Evolutionary conservation across 2,797 vertebrate genomes (phyloP), one percentile per base, ranked within the genome.

Genomic region (Calcarius lapponicus): DNA sequence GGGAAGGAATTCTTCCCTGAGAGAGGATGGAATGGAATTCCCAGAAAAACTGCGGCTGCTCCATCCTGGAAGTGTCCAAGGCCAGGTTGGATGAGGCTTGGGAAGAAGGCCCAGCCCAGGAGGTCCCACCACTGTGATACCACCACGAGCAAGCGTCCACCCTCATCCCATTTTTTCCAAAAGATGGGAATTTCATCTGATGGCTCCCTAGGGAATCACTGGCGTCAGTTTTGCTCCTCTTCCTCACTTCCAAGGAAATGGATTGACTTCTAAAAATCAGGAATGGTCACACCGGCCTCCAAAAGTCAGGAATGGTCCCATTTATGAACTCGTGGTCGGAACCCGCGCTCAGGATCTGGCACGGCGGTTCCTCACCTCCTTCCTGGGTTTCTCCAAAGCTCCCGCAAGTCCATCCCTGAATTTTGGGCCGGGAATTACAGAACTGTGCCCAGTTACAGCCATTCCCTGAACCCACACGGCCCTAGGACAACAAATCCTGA

Each of bases 271-370:
- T 12, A 22, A 45, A 47, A 20, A 43, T 20, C 43, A 43, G 43
- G 42, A 43, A 43, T 43, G 18, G 43, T 43, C 43, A 43, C 18
- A 43, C 1, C 19, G n/a, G 42, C 31, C 57, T 38, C 47, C 19
- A 21, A 61, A 65, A 34, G 32, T 20, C 48, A 40, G 32, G 48
- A 90, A 71, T 6, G 0, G 31, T 42, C 17, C 7, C n/a, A 4
- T 42, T 65, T 24, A 18, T 42, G 38, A 74, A 60, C 57, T 79
- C 17, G 1, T 0, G 8, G 47, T 18, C 0, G 1, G 56, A 36
- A 11, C 2, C 2, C 0, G 0, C 0, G 0, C 34, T 54, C 31
- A 3, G 19, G 29, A 43, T 57, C 58, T 2, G 2, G 6, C 1
- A 11, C 34, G 74, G 54, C 17, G 54, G n/a, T 18, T 90, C 48